These are phyloP conservation scores for Eristalinus aeneus DNA, from an alignment of 2,888 invertebrate genomes.

Conservation along the genomic window DNA sequence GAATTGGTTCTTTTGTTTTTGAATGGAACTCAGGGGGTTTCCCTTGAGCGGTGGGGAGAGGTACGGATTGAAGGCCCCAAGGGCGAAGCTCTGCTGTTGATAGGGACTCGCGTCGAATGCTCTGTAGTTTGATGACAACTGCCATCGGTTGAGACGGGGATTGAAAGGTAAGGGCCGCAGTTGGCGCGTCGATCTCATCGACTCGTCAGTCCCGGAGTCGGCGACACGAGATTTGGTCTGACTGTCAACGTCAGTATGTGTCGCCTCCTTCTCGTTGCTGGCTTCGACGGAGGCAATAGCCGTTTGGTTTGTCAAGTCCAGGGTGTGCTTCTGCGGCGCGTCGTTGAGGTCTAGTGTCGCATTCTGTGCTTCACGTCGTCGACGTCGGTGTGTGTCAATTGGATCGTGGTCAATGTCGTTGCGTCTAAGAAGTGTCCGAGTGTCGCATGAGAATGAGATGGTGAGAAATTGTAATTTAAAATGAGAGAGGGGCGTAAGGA, in stretches of 20 bases:
- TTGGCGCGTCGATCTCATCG: slow-evolving; percentile 76
- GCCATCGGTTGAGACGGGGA: slow-evolving; percentile 72
- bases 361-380: slow-evolving; percentile 45
- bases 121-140: slow-evolving; percentile 74
- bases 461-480: slow-evolving; percentile 51
- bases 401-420: slow-evolving; percentile 47
- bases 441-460: slow-evolving; percentile 63
- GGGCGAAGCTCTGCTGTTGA: slow-evolving; percentile 73
- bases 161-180: slow-evolving; percentile 73
- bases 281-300: slow-evolving; percentile 25
- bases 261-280: slow-evolving; percentile 37
- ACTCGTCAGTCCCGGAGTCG: slow-evolving; percentile 75
- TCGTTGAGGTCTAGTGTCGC: slow-evolving; percentile 2
- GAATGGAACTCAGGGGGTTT: slow-evolving; percentile 15
- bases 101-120: slow-evolving; percentile 75
- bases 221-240: slow-evolving; percentile 67
- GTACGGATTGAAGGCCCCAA: slow-evolving; percentile 78
- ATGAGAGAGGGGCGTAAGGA: slow-evolving; percentile 60
- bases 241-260: slow-evolving; percentile 50
- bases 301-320: slow-evolving; percentile 62
- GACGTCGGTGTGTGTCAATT: slow-evolving; percentile 46
- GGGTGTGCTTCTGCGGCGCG: slow-evolving; percentile 33
- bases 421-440: slow-evolving; percentile 48
- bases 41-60: slow-evolving; percentile 75
- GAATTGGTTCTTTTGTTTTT: slow-evolving; percentile 74